phyloP scores from a whole-genome alignment of 2,113 vertebrate species.

The Ammodytes marinus region DNA sequence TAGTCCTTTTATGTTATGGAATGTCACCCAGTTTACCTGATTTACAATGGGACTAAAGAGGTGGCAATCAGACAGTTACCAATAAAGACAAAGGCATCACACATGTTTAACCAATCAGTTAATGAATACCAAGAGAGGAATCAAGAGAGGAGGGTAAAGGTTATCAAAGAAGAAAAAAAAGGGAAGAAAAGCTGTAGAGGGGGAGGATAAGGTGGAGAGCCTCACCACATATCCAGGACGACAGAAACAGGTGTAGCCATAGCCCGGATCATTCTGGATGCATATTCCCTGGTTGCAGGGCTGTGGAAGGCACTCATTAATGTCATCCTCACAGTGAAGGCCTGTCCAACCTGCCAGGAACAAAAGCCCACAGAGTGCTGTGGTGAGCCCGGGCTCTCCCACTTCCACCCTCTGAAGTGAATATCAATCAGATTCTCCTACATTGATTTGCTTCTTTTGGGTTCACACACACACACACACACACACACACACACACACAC shows the following conservation, averaged over 20 bases:
- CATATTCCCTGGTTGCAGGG: conserved; percentile 92
- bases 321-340: conserved; percentile 89
- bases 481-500: not conserved
- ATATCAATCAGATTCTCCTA: conserved; percentile 84
- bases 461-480: conserved; percentile 68
- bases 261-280: conserved; percentile 88
- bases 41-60: not conserved
- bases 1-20: not conserved
- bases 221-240: conserved; percentile 93
- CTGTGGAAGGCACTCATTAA: conserved; percentile 91
- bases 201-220: conserved; percentile 58
- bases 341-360: conserved; percentile 92
- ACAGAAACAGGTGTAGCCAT: conserved; percentile 92
- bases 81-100: not conserved
- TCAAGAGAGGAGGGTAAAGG: conserved; percentile 30
- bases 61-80: not conserved
- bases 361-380: conserved; percentile 81
- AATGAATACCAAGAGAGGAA: conserved; percentile 1
- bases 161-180: conserved; percentile 4
- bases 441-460: conserved; percentile 82
- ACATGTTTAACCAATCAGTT: not conserved
- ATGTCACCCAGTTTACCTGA: not conserved
- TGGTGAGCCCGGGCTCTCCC: conserved; percentile 79
- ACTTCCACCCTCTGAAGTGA: conserved; percentile 84
- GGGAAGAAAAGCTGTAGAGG: conserved; percentile 11